These are phyloP conservation scores for Pollenia angustigena DNA, from an alignment of 2,888 invertebrate species.

Conservation along the genomic window DNA sequence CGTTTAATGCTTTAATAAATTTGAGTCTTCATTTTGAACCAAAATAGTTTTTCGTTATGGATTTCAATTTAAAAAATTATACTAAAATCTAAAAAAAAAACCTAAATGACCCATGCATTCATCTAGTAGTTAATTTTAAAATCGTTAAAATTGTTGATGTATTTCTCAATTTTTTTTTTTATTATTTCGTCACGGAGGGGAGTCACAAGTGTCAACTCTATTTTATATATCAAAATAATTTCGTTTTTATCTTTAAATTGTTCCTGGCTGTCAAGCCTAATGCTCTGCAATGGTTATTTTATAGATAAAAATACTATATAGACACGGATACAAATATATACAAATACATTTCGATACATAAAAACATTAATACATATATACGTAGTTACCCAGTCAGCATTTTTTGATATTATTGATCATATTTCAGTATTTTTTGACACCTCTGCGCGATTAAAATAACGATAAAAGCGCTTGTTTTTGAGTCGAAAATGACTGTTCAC, in stretches of 20 bases:
- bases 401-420: too few relatives aligned
- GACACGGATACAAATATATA: neutral
- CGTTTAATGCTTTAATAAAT: too few relatives aligned
- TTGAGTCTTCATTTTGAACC: too few relatives aligned
- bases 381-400: too few relatives aligned
- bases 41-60: too few relatives aligned
- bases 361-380: neutral
- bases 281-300: constrained; percentile 53
- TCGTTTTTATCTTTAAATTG: neutral
- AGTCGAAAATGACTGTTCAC: too few relatives aligned
- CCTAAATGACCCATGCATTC: neutral
- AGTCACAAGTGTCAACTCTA: neutral
- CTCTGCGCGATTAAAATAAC: too few relatives aligned
- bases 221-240: constrained; percentile 29
- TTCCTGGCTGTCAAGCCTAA: constrained; percentile 48
- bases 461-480: too few relatives aligned
- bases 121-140: constrained; percentile 11
- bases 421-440: too few relatives aligned
- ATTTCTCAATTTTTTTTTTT: neutral
- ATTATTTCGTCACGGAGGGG: neutral
- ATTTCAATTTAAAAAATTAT: too few relatives aligned
- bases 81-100: neutral
- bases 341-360: neutral
- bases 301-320: constrained; percentile 39
- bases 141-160: constrained; percentile 20